Base-by-base conservation (phyloP, 2,113 vertebrate genomes). In the Grammomys surdaster region DNA sequence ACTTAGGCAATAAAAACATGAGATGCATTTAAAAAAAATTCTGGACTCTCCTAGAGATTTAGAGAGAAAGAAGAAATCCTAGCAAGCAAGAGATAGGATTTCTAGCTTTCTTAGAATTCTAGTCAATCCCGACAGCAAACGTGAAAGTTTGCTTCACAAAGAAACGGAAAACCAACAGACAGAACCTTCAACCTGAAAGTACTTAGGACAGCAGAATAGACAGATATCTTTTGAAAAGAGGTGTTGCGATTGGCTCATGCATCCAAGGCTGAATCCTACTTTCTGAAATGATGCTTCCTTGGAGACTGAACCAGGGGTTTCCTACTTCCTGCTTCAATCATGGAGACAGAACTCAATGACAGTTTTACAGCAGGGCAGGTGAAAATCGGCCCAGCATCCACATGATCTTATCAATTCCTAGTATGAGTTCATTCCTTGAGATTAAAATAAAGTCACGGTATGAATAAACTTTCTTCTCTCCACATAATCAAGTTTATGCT, bases 91-190 rank as follows among this genome's bases (percentile, higher is more conserved):
- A 94, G 96, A 8, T 17, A 67, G 78, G 19, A 93, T 76, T 72
- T 94, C 94, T 63, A 91, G 26, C 91, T 92, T 91, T 94, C 95
- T 91, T 31, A 76, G 72, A 85, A 96, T 96, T 88, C 28, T n/a
- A 92, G 76, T 24, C 84, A 88, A 92, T 85, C 65, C 88, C 26
- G 84, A 75, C 26, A 91, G 31, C 31, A 93, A 78, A 31, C 14
- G 19, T 22, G 56, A 69, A 73, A 72, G 36, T 85, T 76, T 76
- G 33, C 58, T 90, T 70, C 46, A 90, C 70, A 48, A 84, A 77
- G 48, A 94, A 95, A 93, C 12, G 93, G 67, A 87, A 31, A 40
- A 46, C 73, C 90, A 88, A 84, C n/a, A 90, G 58, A 16, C 33
- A 48, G 65, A 33, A 1, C 91, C 70, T 96, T 80, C 54, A 36